These are phyloP conservation scores for Gasterosteus aculeatus DNA, from an alignment of 2,113 vertebrate species.

Conservation along the genomic window DNA sequence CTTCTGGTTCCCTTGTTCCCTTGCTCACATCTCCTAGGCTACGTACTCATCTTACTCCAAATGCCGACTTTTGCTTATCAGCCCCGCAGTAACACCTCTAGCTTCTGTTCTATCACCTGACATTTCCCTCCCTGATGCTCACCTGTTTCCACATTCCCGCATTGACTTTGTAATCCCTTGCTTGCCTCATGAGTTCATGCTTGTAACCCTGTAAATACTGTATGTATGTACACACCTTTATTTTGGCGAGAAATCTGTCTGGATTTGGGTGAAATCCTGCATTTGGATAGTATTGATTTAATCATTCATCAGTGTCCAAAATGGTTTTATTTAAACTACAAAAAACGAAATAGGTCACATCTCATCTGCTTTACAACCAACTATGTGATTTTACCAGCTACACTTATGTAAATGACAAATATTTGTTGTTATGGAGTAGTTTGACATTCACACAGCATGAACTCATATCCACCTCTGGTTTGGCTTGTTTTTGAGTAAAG, in stretches of 20 bases:
- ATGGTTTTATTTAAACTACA: no score
- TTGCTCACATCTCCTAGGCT: background rate
- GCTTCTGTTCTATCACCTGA: background rate
- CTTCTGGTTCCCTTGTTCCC: background rate
- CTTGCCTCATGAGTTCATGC: background rate
- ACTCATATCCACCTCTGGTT: background rate
- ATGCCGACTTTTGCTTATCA: background rate
- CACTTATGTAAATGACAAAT: no score
- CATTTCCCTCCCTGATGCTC: background rate
- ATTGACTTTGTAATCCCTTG: background rate
- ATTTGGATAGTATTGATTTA: background rate
- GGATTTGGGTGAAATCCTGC: background rate
- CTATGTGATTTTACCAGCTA: no score
- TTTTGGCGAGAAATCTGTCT: background rate
- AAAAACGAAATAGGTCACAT: background rate
- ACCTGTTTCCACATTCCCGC: background rate
- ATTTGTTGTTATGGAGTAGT: background rate
- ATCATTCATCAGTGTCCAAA: background rate
- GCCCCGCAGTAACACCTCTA: background rate
- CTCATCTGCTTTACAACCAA: no score
- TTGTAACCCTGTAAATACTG: background rate
- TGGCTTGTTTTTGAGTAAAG: conserved; percentile 1
- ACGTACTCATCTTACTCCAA: background rate
- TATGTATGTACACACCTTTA: background rate
- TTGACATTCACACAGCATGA: conserved; percentile 12